Conservation (phyloP, 2,113 vertebrate species). For the Larimichthys polyactis region DNA sequence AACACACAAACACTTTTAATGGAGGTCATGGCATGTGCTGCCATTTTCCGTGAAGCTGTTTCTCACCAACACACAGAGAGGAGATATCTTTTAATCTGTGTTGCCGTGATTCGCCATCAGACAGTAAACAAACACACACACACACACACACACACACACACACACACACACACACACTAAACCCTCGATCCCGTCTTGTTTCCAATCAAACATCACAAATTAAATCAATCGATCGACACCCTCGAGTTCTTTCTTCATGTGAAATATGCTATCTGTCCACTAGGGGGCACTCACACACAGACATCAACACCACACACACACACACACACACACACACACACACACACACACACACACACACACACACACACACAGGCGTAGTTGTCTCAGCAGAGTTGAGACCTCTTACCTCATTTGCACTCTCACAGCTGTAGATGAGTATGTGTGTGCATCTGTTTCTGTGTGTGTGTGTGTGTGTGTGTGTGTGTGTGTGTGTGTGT, state of each 20-base stretch:
- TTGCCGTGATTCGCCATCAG: not conserved
- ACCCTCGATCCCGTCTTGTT: too few species aligned
- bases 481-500: too few species aligned
- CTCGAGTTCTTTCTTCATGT: not conserved
- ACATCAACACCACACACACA: not conserved
- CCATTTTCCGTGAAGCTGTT: slow-evolving; percentile 21
- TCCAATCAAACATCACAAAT: not conserved
- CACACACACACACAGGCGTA: not conserved
- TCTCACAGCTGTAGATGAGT: slow-evolving; percentile 30
- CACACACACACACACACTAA: too few species aligned
- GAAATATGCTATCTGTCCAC: slow-evolving; percentile 19
- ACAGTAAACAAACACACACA: not conserved
- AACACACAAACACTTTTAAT: slow-evolving; percentile 30
- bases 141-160: not conserved
- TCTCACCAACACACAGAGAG: not conserved
- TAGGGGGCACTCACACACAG: slow-evolving; percentile 41
- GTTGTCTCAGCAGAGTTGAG: slow-evolving; percentile 37
- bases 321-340: too few species aligned
- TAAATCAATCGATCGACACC: not conserved
- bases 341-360: slow-evolving; percentile 1
- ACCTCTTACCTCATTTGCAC: slow-evolving; percentile 56
- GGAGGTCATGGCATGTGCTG: slow-evolving; percentile 21
- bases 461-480: slow-evolving; percentile 6
- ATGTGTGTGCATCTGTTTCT: slow-evolving; percentile 14
- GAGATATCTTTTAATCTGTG: not conserved